Evolutionary conservation across 2,113 vertebrate genomes (phyloP), one percentile per base, ranked within the genome.

Genomic region (Colossoma macropomum): DNA sequence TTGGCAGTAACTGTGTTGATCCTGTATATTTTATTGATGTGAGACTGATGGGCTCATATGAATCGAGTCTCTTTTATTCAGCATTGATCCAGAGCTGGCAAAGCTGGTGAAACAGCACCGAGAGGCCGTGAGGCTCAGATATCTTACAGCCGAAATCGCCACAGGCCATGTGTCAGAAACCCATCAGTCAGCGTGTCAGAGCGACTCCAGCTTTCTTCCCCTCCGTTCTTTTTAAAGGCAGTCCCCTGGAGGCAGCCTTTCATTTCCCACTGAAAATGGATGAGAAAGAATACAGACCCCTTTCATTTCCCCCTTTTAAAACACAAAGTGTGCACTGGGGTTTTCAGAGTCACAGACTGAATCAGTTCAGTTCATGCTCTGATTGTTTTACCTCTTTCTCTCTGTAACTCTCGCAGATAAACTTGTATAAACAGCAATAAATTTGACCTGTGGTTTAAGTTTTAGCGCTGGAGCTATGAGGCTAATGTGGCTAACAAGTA

Each of bases 51-150:
- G 41, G 10, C 41, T 45, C 41, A 10, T 45, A 4, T 45, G 10
- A n/a, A n/a, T n/a, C n/a, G n/a, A n/a, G n/a, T 10, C 48, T 50
- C 48, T 15, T 50, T 50, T 50, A 50, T 50, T 50, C 48, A 50
- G 48, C 16, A 19, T 15, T 56, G 21, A 21, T 66, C 0, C 68
- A 87, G 85, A 86, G 82, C 87, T 69, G 41, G 76, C 84, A 86
- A 75, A 79, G 73, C 74, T 52, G 78, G 78, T 60, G 38, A 77
- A 59, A 41, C 50, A 82, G 63, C 63, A 59, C 48, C 30, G 84
- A 86, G 87, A 84, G 84, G 89, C 91, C 90, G 16, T 3, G 8
- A 89, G 90, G 78, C 82, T 90, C 91, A 90, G 89, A 88, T 86
- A 83, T 56, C 87, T 65, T 48, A 82, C 90, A 92, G 74, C 75